Base-by-base conservation (phyloP, 2,888 invertebrate species). In the Liodrosophila aerea region DNA sequence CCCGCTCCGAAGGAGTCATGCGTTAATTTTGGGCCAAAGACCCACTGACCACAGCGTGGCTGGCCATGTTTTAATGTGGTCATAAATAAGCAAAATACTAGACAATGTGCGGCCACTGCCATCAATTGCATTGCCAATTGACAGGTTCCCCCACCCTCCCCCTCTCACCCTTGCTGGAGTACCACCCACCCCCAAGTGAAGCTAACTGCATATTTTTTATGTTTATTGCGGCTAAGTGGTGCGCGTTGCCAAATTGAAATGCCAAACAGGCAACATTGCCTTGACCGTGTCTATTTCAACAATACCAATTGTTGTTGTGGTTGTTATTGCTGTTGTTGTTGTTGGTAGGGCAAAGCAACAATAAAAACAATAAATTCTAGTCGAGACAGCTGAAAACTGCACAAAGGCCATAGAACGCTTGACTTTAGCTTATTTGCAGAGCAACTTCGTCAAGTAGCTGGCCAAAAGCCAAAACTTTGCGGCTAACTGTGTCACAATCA, bases 131-230 rank as follows among this genome's bases (percentile, higher is more conserved):
- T 30, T 45, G 64, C 59, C 76, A 78, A 78, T 81, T 62, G 81
- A 60, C 59, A 44, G 46, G 39, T 33, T 47, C 41, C 11, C 37
- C 15, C 11, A 13, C 27, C 8, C 30, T 7, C 1, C 13, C 18
- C 29, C 27, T 9, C 16, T 4, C 18, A 2, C 13, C 16, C 29
- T 46, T 27, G n/a, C n/a, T n/a, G n/a, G n/a, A n/a, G n/a, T 12
- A 37, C 40, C 50, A 49, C 16, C 59, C 59, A 59, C 70, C 62
- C 51, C 30, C 43, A 22, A 36, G 33, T 53, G 44, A 41, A 59
- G 54, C 73, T 64, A 46, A 58, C 58, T 82, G 78, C 78, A 83
- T 76, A 83, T 83, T 80, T 77, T 69, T 69, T 60, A 76, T 83
- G 76, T 83, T 78, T 83, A 83, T 78, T 70, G 75, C 76, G 53